A percentile compares a stretch with the other conserved stretches of the same genome.
phyloP scores from a whole-genome alignment of 2,888 invertebrate species.

The Criorhina ranunculi region DNA sequence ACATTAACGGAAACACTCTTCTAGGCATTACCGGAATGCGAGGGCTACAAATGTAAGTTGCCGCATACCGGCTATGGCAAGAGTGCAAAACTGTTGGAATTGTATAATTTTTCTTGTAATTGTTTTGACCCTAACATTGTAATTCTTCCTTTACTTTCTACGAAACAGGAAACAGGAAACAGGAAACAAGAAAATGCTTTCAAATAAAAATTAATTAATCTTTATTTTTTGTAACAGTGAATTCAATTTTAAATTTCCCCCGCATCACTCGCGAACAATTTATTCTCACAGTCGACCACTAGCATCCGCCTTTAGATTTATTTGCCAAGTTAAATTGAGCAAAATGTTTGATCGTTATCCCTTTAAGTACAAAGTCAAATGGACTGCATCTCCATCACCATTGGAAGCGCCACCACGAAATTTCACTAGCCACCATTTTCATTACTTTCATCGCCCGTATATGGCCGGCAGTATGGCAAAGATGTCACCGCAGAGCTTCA shows the following conservation, averaged over 20 bases:
- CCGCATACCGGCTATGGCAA: too few species aligned
- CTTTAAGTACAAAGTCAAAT: conserved; percentile 26
- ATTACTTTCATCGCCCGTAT: not conserved
- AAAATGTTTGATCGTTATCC: conserved; percentile 50
- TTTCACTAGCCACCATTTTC: not conserved
- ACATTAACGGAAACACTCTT: too few species aligned
- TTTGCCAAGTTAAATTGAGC: conserved; percentile 58
- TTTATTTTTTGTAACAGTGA: too few species aligned
- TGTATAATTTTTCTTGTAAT: too few species aligned
- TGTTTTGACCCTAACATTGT: too few species aligned
- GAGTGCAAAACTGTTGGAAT: too few species aligned
- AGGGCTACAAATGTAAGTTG: too few species aligned
- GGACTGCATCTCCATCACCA: not conserved
- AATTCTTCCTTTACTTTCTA: too few species aligned
- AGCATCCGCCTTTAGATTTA: conserved; percentile 35
- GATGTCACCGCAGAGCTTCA: conserved; percentile 53
- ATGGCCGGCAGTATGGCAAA: conserved; percentile 20
- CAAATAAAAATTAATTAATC: too few species aligned
- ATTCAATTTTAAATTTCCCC: not conserved
- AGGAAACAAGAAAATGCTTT: too few species aligned
- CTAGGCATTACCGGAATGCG: too few species aligned
- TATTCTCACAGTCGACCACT: conserved; percentile 32
- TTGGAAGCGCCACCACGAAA: not conserved
- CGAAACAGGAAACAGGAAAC: too few species aligned
- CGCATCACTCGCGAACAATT: conserved; percentile 25